Evolutionary conservation across 2,888 invertebrate genomes (phyloP), one percentile per base, ranked within the genome.

Genomic region (Drosophila atroscutellata): DNA sequence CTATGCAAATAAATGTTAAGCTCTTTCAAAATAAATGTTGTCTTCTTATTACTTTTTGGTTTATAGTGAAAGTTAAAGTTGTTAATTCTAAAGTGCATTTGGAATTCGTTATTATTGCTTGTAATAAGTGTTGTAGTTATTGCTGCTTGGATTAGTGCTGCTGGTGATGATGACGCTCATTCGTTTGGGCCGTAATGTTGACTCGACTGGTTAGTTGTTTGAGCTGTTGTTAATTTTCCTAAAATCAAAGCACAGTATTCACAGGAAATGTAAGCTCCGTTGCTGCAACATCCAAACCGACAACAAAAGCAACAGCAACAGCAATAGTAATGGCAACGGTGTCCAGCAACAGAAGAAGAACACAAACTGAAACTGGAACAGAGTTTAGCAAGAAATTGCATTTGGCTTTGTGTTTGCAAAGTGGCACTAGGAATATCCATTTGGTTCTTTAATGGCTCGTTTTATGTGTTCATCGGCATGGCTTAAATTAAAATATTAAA

Each of bases 241-340:
- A 83, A 86, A 87, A 90, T 86, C 90, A 87, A 87, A 90, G 90
- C 90, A 75, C 74, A 88, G 83, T 85, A 83, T 90, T 83, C 90
- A 89, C 81, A 87, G 90, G 89, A 87, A 87, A 87, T 90, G 89
- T 90, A 79, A 86, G 69, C 77, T 61, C 57, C 84, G 82, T 86
- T 86, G 81, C 59, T 66, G 76, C 81, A 85, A 64, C 69, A 54
- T 52, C 56, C 64, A 55, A 65, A 54, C n/a, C 67, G 69, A 32
- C 45, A 63, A 57, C 66, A 61, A 32, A 49, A 32, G 18, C 37
- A 26, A 26, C 20, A 52, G 34, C 63, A 45, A 7, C 15, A 28
- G 26, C 42, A 47, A 28, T 20, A 30, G 15, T 45, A 42, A 52
- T 20, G 47, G 58, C 42, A 39, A 39, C 55, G 56, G 62, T 59